Conservation (phyloP, 2,113 vertebrate genomes). For the Perca fluviatilis region DNA sequence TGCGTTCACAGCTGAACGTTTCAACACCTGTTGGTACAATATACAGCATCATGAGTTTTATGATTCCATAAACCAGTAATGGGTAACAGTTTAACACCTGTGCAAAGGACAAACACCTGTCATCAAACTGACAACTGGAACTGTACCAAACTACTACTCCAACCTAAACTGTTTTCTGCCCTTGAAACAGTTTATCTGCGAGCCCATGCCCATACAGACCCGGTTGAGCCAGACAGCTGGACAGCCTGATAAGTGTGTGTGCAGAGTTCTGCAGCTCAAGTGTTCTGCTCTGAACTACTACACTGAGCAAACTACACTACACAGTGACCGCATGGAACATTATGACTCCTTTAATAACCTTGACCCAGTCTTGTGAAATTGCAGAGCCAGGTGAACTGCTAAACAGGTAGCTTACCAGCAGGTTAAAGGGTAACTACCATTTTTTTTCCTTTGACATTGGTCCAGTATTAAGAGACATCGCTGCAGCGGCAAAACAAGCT, state of each 20-base stretch:
- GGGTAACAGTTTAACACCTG: constrained; percentile 19
- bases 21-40: neutral
- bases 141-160: neutral
- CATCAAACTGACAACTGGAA: neutral
- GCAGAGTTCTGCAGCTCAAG: constrained; percentile 33
- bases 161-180: constrained; percentile 40
- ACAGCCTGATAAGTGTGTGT: constrained; percentile 70
- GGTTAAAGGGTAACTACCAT: too few relatives aligned
- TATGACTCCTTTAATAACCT: constrained; percentile 30
- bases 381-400: neutral
- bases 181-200: constrained; percentile 67
- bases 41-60: constrained; percentile 6
- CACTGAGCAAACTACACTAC: constrained; percentile 34
- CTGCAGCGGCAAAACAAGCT: too few relatives aligned
- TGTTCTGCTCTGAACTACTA: neutral
- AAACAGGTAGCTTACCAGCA: neutral
- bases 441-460: too few relatives aligned
- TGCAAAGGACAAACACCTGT: constrained; percentile 32
- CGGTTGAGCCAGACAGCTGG: constrained; percentile 62
- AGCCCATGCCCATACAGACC: constrained; percentile 35
- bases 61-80: constrained; percentile 37
- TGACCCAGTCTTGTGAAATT: constrained; percentile 8
- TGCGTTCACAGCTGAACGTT: neutral
- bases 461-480: too few relatives aligned
- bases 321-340: constrained; percentile 32